A percentile compares a stretch with the other conserved stretches of the same genome.
phyloP scores from a whole-genome alignment of 2,888 invertebrate species.

The Nasonia oneida region DNA sequence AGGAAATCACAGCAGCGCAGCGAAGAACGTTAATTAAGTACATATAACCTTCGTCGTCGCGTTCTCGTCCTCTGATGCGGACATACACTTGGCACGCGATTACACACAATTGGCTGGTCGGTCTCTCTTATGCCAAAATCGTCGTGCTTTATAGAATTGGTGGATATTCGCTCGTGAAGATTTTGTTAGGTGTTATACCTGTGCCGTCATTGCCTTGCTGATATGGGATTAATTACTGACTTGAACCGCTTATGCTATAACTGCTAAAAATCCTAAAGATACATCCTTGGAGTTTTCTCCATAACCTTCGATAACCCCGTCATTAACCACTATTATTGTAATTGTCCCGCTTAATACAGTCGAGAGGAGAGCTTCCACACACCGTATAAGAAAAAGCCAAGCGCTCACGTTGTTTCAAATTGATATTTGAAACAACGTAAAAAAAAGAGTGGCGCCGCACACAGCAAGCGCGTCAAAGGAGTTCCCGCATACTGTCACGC shows the following conservation, averaged over 20 bases:
- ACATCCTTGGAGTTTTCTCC: too few relatives aligned
- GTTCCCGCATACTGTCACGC: constrained; percentile 31
- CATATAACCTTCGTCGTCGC: constrained; percentile 54
- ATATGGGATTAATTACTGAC: too few relatives aligned
- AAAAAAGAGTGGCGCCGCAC: not conserved
- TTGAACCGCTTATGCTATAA: too few relatives aligned
- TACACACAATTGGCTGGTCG: constrained; percentile 35
- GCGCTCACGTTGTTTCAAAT: constrained; percentile 32
- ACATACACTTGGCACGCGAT: constrained; percentile 56
- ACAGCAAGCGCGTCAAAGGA: not conserved
- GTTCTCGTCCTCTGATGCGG: constrained; percentile 9
- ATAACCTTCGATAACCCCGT: not conserved
- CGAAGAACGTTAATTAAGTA: constrained; percentile 55
- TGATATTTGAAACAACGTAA: constrained; percentile 41
- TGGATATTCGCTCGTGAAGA: not conserved
- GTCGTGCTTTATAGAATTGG: not conserved
- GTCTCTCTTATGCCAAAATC: not conserved
- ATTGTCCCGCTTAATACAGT: constrained; percentile 31
- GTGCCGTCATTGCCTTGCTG: not conserved
- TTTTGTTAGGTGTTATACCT: not conserved
- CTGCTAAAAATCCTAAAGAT: too few relatives aligned
- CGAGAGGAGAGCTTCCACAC: not conserved
- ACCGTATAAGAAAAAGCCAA: not conserved
- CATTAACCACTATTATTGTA: constrained; percentile 47
- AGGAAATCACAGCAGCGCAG: constrained; percentile 26